Percentiles rank a stretch among this genome's conserved stretches.
Evolutionary conservation across 1,140 invertebrate genomes (phyloP).

Genomic region (Trichomalopsis sarcophagae): DNA sequence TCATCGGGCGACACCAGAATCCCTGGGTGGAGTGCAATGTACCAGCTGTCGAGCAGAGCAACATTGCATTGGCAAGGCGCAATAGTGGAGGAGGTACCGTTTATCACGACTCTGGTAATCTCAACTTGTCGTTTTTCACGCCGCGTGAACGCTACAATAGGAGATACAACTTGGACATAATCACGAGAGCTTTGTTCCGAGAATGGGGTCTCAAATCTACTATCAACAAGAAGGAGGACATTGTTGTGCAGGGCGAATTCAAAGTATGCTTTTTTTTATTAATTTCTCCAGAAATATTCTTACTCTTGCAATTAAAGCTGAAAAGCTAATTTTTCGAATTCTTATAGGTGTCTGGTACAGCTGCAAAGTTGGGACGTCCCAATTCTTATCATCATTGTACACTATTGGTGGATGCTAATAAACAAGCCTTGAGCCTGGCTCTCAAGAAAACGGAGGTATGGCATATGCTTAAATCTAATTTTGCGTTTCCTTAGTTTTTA

Average conservation of each 20-base stretch:
- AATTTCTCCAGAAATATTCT: conserved; percentile 34
- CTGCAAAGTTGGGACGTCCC: conserved; percentile 88
- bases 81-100: conserved; percentile 98
- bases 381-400: conserved; percentile 97
- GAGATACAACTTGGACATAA: conserved; percentile 89
- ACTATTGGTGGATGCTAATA: conserved; percentile 89
- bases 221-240: conserved; percentile 88
- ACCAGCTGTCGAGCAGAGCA: conserved; percentile 76
- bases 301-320: neutral
- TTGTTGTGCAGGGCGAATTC: conserved; percentile 85
- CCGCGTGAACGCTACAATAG: conserved; percentile 86
- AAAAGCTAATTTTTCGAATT: conserved; percentile 14
- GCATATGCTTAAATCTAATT: conserved; percentile 5
- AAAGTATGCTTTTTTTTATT: conserved; percentile 80
- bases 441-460: conserved; percentile 82
- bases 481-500: neutral
- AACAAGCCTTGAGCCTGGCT: conserved; percentile 80
- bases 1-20: conserved; percentile 97
- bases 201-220: conserved; percentile 85
- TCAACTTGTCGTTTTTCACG: conserved; percentile 95
- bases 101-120: conserved; percentile 95
- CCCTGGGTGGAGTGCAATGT: conserved; percentile 95
- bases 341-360: conserved; percentile 90
- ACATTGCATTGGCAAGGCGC: conserved; percentile 86
- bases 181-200: conserved; percentile 85